phyloP scores from a whole-genome alignment of 2,888 invertebrate genomes.

The Gisinianus flammeolus region DNA sequence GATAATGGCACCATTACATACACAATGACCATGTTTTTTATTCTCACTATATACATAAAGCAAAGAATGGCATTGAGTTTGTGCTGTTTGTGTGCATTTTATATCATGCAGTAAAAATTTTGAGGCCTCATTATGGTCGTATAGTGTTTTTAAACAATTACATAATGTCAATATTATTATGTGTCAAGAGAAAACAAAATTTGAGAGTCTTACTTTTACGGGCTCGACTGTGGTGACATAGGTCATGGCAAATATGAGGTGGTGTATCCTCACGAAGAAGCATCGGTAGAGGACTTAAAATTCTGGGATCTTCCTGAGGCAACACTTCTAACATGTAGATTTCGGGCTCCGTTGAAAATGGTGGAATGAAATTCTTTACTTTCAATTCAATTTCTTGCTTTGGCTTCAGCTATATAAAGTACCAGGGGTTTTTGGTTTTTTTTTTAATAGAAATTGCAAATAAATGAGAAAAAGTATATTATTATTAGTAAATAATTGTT shows the following conservation, averaged over 20 bases:
- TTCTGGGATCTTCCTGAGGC: slow-evolving; percentile 57
- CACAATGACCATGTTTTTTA: background rate
- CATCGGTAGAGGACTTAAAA: slow-evolving; percentile 57
- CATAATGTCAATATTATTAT: too few species aligned
- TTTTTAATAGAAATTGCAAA: too few species aligned
- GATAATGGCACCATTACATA: background rate
- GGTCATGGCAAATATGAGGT: slow-evolving; percentile 59
- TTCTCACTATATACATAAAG: too few species aligned
- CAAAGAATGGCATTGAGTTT: too few species aligned
- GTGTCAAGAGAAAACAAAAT: background rate
- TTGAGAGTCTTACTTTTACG: slow-evolving; percentile 55
- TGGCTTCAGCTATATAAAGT: slow-evolving; percentile 63
- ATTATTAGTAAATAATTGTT: too few species aligned
- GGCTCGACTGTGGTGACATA: slow-evolving; percentile 59
- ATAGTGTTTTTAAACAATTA: too few species aligned
- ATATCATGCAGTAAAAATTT: too few species aligned
- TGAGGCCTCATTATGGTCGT: too few species aligned
- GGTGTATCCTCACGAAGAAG: slow-evolving; percentile 58
- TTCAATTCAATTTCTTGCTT: slow-evolving; percentile 64
- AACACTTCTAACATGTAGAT: slow-evolving; percentile 60
- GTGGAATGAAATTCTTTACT: slow-evolving; percentile 65
- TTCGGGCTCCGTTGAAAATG: slow-evolving; percentile 62
- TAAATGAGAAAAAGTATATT: too few species aligned
- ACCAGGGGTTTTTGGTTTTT: too few species aligned
- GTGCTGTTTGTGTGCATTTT: too few species aligned